phyloP scores from a whole-genome alignment of 2,888 invertebrate genomes.

The Galerucella calmariensis region DNA sequence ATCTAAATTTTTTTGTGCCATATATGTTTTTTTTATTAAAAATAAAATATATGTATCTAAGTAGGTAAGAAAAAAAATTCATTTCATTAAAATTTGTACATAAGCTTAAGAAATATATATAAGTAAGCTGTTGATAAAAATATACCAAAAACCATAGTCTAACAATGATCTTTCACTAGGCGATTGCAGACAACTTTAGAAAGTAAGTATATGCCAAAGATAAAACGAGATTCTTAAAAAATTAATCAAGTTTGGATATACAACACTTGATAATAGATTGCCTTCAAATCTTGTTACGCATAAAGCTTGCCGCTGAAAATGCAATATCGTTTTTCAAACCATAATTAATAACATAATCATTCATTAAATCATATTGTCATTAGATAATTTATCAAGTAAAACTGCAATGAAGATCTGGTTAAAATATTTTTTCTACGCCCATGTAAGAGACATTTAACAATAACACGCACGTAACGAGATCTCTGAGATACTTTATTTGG shows the following conservation, averaged over 20 bases:
- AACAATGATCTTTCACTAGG: slow-evolving; percentile 31
- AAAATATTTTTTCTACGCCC: too few relatives aligned
- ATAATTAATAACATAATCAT: not conserved
- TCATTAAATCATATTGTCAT: not conserved
- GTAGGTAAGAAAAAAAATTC: slow-evolving; percentile 25
- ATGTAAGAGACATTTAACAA: too few relatives aligned
- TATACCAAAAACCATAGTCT: slow-evolving; percentile 31
- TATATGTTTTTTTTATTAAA: slow-evolving; percentile 18
- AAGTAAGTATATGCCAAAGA: slow-evolving; percentile 31
- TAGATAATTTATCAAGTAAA: too few relatives aligned
- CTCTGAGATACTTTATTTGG: too few relatives aligned
- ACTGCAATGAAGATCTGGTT: too few relatives aligned
- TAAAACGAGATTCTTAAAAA: slow-evolving; percentile 16
- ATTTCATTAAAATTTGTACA: slow-evolving; percentile 32
- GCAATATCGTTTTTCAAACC: not conserved
- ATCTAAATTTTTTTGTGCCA: slow-evolving; percentile 32
- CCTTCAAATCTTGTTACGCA: slow-evolving; percentile 47
- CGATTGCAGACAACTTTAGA: slow-evolving; percentile 26
- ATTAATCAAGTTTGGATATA: not conserved
- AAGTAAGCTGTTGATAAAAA: slow-evolving; percentile 29
- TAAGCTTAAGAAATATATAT: slow-evolving; percentile 28
- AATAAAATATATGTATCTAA: slow-evolving; percentile 24
- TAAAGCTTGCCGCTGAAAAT: slow-evolving; percentile 46
- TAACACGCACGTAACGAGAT: too few relatives aligned
- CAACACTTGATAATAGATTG: slow-evolving; percentile 42